Base-by-base conservation (phyloP, 2,113 vertebrate genomes). In the Oceanodroma tethys region DNA sequence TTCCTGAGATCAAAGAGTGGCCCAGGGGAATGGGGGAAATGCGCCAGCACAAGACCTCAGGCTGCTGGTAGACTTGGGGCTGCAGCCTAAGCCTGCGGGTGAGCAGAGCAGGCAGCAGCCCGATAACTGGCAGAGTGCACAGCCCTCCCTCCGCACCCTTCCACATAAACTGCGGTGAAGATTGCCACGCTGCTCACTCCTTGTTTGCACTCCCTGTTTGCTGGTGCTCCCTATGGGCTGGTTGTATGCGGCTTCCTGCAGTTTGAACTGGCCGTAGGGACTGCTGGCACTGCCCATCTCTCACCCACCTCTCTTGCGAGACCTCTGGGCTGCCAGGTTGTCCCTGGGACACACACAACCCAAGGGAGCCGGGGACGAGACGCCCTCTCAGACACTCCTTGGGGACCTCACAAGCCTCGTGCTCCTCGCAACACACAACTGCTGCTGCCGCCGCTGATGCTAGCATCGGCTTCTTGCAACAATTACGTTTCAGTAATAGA, bases 81-180 rank as follows among this genome's bases (percentile, higher is more conserved):
- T 58, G 30, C 40, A 56, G 6, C 14, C 16, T n/a, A 60, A 52
- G 26, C 4, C 20, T 29, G 11, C 1, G 3, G 20, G 6, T 62
- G 17, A 52, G 8, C 11, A 56, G 55, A 86, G 22, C 18, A 34
- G n/a, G 11, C 0, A 3, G 32, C 25, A 55, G 6, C 7, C 5
- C 3, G 3, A 0, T 6, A 29, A 26, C 2, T n/a, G 15, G 5
- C 20, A 62, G 12, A 34, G 10, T 1, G 6, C 8, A 17, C 14
- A 43, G 18, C 5, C 25, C 12, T 80, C 53, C 14, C 47, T 42
- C 7, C 17, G 38, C 2, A 4, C 5, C 5, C 18, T 43, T 75
- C 16, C 21, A 29, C 2, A 4, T 0, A 0, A 78, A 4, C 19
- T 29, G 14, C 29, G 2, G 1, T 4, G 9, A 71, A 53, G 13